These are phyloP conservation scores for Pemphredon lugubris DNA, from an alignment of 2,888 invertebrate species.

Conservation along the genomic window DNA sequence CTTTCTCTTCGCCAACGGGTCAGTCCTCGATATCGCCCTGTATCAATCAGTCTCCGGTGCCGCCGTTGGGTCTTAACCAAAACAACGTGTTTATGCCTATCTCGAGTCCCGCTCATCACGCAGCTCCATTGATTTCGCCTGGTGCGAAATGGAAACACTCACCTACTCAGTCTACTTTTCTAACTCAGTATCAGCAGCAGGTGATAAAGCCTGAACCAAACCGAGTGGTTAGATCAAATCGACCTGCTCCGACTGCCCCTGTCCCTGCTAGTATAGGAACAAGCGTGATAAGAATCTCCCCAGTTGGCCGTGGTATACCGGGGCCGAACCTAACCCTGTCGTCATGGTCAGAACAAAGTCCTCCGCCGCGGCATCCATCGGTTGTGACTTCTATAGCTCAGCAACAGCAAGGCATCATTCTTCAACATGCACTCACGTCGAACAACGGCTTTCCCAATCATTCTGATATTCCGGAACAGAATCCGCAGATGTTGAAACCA, in stretches of 20 bases:
- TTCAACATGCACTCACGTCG: constrained; percentile 81
- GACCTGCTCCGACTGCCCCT: constrained; percentile 79
- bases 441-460: constrained; percentile 76
- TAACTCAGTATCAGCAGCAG: constrained; percentile 79
- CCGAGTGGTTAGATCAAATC: constrained; percentile 84
- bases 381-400: constrained; percentile 78
- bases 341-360: constrained; percentile 78
- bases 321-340: constrained; percentile 69
- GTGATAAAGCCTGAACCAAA: constrained; percentile 85
- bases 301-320: constrained; percentile 82
- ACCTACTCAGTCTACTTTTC: constrained; percentile 81
- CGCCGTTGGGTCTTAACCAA: constrained; percentile 87
- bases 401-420: constrained; percentile 78
- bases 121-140: constrained; percentile 75
- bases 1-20: constrained; percentile 90
- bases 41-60: constrained; percentile 86
- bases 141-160: constrained; percentile 80
- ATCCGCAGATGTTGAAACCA: constrained; percentile 70
- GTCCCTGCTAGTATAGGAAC: constrained; percentile 82
- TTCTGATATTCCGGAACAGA: constrained; percentile 73
- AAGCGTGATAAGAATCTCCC: constrained; percentile 93
- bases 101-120: constrained; percentile 85
- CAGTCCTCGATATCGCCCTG: constrained; percentile 86
- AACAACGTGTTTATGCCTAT: constrained; percentile 95
- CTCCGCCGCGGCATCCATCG: constrained; percentile 76